Conservation (phyloP, 2,888 invertebrate species). For the Dorcus parallelipipedus region DNA sequence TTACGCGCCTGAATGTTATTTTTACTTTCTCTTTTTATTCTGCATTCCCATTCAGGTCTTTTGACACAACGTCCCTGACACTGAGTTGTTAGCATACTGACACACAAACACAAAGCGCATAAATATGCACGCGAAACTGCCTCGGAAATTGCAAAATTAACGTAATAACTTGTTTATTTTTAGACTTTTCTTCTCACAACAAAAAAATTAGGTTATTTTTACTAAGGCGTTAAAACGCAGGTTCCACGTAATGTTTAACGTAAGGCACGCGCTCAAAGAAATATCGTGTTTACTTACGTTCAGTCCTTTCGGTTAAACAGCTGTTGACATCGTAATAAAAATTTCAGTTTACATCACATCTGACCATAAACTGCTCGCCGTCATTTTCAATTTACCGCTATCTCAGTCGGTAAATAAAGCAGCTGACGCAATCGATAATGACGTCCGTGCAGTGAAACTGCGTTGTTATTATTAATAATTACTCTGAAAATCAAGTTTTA, state of each 20-base stretch:
- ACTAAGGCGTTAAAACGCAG: too few species aligned
- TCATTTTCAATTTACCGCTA: slow-evolving; percentile 2
- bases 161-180: too few species aligned
- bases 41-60: not conserved
- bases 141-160: too few species aligned
- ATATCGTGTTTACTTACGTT: not conserved
- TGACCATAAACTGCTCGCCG: not conserved
- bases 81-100: slow-evolving; percentile 7
- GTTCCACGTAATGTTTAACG: too few species aligned
- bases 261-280: too few species aligned
- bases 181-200: too few species aligned
- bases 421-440: too few species aligned
- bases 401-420: not conserved
- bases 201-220: too few species aligned
- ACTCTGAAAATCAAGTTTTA: too few species aligned
- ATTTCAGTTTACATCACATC: not conserved
- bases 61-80: slow-evolving; percentile 10
- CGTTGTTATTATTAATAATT: too few species aligned
- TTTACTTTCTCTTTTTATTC: slow-evolving; percentile 1
- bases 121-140: too few species aligned
- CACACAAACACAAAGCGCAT: not conserved
- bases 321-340: not conserved
- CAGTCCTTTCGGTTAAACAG: not conserved
- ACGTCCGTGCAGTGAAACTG: too few species aligned
- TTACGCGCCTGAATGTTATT: not conserved